phyloP scores from a whole-genome alignment of 2,797 vertebrate species.

The Prionace glauca region DNA sequence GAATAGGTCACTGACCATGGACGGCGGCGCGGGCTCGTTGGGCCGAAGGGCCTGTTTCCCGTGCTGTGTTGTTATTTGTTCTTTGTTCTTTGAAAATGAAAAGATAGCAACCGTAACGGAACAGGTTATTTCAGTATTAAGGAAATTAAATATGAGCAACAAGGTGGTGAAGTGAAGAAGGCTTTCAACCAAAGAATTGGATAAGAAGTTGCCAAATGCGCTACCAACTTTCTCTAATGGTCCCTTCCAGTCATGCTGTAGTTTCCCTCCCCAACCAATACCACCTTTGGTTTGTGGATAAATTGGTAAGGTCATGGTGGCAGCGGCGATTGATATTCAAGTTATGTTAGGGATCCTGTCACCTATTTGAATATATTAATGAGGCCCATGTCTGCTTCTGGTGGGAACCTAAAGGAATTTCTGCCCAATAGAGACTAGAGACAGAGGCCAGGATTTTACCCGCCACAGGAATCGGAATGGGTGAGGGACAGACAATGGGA shows the following conservation, averaged over 20 bases:
- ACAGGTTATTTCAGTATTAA: neutral
- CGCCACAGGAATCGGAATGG: no score
- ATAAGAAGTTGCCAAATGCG: neutral
- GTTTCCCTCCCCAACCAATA: no score
- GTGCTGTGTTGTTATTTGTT: no score
- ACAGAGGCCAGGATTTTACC: no score
- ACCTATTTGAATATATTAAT: neutral
- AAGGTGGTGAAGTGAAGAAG: neutral
- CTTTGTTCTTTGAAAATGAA: no score
- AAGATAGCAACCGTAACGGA: neutral
- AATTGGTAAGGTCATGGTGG: neutral
- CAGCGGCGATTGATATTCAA: neutral
- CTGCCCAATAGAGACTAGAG: neutral
- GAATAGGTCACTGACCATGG: no score
- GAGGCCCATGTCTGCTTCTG: neutral
- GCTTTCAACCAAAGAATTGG: neutral
- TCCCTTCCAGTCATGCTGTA: no score
- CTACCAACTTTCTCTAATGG: neutral
- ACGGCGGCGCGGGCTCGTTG: no score
- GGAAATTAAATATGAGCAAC: neutral
- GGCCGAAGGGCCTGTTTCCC: no score
- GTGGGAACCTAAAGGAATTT: neutral
- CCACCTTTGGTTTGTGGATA: no score
- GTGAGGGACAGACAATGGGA: no score
- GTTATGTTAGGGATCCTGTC: neutral